Evolutionary conservation across 2,113 vertebrate genomes (phyloP).

Genomic region (Planiliza haematocheilus): DNA sequence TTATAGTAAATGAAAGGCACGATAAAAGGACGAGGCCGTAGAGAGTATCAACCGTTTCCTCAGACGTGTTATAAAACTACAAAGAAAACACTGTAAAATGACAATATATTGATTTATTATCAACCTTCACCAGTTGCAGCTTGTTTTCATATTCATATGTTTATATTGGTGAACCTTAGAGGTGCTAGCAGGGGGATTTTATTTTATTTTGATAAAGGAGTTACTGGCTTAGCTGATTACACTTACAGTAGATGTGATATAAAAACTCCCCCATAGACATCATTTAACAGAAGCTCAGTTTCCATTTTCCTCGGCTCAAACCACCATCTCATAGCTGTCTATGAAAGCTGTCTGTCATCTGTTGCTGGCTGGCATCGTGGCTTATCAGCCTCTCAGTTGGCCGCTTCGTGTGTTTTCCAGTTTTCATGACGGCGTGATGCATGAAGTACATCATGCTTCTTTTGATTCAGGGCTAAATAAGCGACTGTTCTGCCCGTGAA

Average conservation of each 20-base stretch:
- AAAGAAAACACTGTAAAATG: no score
- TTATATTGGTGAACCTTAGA: no score
- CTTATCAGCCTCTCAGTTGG: constrained; percentile 40
- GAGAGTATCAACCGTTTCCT: no score
- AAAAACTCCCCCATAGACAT: constrained; percentile 2
- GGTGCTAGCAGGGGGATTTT: no score
- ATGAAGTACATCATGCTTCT: constrained; percentile 8
- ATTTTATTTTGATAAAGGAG: no score
- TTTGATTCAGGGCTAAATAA: constrained; percentile 18
- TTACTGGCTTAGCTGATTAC: no score
- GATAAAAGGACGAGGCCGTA: no score
- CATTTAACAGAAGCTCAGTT: constrained; percentile 15
- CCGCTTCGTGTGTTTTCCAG: constrained; percentile 13
- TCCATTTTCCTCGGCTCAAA: constrained; percentile 35
- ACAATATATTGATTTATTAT: no score
- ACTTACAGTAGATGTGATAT: background rate
- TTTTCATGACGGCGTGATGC: constrained; percentile 14
- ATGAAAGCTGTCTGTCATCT: constrained; percentile 20
- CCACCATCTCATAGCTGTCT: constrained; percentile 13
- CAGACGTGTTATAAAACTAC: no score
- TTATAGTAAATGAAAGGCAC: no score
- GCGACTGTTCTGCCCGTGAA: background rate
- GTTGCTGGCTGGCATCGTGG: constrained; percentile 26
- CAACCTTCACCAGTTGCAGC: no score
- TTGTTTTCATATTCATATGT: no score